Evolutionary conservation across 2,888 invertebrate genomes (phyloP), one percentile per base, ranked within the genome.

Genomic region (Bugulina stolonifera): DNA sequence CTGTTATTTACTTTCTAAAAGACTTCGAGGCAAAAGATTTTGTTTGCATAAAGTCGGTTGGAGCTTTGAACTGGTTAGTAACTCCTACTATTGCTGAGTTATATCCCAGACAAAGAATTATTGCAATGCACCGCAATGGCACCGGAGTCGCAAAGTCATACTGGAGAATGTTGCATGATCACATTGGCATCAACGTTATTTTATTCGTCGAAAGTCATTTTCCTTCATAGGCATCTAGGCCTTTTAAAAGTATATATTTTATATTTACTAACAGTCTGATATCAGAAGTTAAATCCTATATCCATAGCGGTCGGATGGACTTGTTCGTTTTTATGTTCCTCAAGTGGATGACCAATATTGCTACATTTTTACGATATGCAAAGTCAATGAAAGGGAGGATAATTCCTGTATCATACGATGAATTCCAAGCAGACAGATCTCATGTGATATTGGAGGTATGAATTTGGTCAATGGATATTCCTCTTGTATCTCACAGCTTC

Each of bases 381-480:
- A 25, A 25, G 5, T n/a, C 5, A 23, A 25, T 5, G 14, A 25
- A 57, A 57, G 57, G 57, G n/a, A 14, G 25, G 23, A 5, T 57
- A 5, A 22, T 57, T 22, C 57, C 57, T 5, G n/a, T 57, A 23
- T 57, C 5, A 5, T 57, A 57, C 23, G 57, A 57, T 5, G 57
- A 57, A 23, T 5, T 57, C 3, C 57, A 57, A n/a, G 57, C 14
- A 25, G 57, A 57, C 23, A 57, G 25, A 25, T 3, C 5, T 3
- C 25, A 22, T 23, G 57, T 57, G 57, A 57, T 57, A 25, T 25
- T 57, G 14, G 25, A 57, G 57, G 57, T 57, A 52, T 52, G 52
- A 14, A n/a, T n/a, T n/a, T n/a, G n/a, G n/a, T n/a, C n/a, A n/a
- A n/a, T n/a, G n/a, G n/a, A n/a, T n/a, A n/a, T n/a, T n/a, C n/a